These are phyloP conservation scores for Sturnira hondurensis DNA, from an alignment of 2,113 vertebrate species.

Conservation along the genomic window DNA sequence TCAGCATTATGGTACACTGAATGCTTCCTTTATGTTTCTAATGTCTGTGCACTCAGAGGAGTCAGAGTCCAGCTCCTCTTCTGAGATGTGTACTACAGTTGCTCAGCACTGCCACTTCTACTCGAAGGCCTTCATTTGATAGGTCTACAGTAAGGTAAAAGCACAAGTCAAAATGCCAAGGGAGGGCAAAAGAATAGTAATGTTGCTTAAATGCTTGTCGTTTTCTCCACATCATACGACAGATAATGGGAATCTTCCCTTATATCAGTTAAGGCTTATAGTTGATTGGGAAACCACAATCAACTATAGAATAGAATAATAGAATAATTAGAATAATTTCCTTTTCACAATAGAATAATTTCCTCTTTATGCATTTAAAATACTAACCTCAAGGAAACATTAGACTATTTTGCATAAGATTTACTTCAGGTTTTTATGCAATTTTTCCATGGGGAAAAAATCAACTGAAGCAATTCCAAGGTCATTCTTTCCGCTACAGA, in stretches of 20 bases:
- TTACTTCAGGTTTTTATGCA: slow-evolving; percentile 47
- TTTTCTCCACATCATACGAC: neutral
- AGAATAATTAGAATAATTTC: slow-evolving; percentile 44
- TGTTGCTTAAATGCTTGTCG: neutral
- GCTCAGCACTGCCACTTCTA: neutral
- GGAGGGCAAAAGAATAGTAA: neutral
- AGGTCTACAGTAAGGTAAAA: neutral
- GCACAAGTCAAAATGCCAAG: neutral
- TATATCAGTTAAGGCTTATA: neutral
- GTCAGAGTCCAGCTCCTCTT: neutral
- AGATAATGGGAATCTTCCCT: neutral
- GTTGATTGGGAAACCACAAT: slow-evolving; percentile 20
- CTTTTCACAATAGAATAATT: slow-evolving; percentile 31
- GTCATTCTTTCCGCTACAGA: slow-evolving; percentile 36
- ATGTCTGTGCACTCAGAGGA: neutral
- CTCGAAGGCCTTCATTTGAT: neutral
- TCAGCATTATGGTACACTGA: neutral
- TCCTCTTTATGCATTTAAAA: slow-evolving; percentile 55
- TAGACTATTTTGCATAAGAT: slow-evolving; percentile 42
- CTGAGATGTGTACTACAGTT: neutral
- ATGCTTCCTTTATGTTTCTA: slow-evolving; percentile 16
- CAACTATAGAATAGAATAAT: too few species aligned
- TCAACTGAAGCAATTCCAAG: slow-evolving; percentile 16
- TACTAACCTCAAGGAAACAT: slow-evolving; percentile 20
- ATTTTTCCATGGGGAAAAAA: neutral